Base-by-base conservation (phyloP, 2,888 invertebrate genomes). In the Ganaspis brasiliensis region DNA sequence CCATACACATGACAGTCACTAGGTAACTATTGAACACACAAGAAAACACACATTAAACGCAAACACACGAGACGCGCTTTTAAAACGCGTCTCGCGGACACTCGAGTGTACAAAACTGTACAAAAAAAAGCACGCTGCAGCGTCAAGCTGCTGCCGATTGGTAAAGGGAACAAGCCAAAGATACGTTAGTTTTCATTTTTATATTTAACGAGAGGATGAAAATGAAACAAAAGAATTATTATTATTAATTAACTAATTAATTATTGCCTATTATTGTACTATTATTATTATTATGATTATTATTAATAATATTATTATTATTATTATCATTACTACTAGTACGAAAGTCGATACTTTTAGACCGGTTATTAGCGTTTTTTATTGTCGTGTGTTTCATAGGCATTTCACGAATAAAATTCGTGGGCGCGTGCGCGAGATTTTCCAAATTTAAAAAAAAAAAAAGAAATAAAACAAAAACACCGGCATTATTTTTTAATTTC, bases 121-220 rank as follows among this genome's bases (percentile, higher is more conserved):
- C 87, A 89, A 88, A 85, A 83, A n/a, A 81, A 85, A 83, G 81
- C 85, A 88, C 86, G 88, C 87, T 82, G 88, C 88, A 87, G 88
- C 87, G 80, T 74, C 80, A 79, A 78, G 89, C 88, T 89, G 89
- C 88, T 85, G 90, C 87, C 87, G 94, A 95, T 95, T 95, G 95
- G 95, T 95, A 94, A 94, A 94, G 95, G 95, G 95, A 95, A 94
- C 95, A 95, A 95, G 94, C 94, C 95, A 95, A 95, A 95, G 95
- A 95, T 95, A 95, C 94, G 94, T 95, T 95, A 93, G 94, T 93
- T 93, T 93, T 92, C 93, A 92, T 93, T 93, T 93, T 91, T 92
- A 93, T 93, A 91, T 90, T 91, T 91, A 91, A 93, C 76, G 79
- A 82, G 79, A 79, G 74, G 76, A 72, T 76, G 77, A 75, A 72